These are phyloP conservation scores for Acrocyrtus sp. DNA, from an alignment of 2,888 invertebrate species.

Conservation along the genomic window DNA sequence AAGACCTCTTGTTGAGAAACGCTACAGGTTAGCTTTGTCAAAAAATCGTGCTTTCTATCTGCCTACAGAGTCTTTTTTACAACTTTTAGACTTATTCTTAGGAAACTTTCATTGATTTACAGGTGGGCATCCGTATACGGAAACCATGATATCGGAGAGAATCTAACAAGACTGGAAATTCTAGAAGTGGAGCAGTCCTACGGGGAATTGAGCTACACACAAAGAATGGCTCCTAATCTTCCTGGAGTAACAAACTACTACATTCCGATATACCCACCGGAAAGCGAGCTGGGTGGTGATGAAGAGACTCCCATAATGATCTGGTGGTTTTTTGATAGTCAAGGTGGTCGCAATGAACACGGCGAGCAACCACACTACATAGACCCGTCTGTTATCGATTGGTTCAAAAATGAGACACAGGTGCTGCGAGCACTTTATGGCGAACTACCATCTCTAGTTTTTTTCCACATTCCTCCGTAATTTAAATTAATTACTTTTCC, in stretches of 20 bases:
- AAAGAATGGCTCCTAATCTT: constrained; percentile 13
- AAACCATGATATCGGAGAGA: constrained; percentile 55
- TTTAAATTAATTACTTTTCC: background rate
- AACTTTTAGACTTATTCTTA: background rate
- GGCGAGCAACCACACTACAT: constrained; percentile 50
- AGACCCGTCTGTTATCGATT: constrained; percentile 46
- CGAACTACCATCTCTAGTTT: constrained; percentile 38
- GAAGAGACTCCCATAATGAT: constrained; percentile 43
- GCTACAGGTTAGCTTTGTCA: constrained; percentile 30
- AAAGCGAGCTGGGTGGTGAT: background rate
- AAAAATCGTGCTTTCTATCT: background rate
- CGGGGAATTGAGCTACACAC: constrained; percentile 45
- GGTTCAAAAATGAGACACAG: constrained; percentile 45
- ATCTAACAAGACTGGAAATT: constrained; percentile 48
- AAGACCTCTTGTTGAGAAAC: constrained; percentile 38
- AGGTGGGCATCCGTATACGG: constrained; percentile 57
- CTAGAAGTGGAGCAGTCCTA: constrained; percentile 40
- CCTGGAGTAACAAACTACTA: constrained; percentile 54
- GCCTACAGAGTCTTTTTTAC: background rate
- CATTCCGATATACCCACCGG: constrained; percentile 38
- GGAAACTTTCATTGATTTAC: background rate
- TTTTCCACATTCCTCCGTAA: constrained; percentile 55
- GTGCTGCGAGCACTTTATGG: constrained; percentile 32
- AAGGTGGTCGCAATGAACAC: constrained; percentile 40
- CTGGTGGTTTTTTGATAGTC: constrained; percentile 56